Evolutionary conservation across 2,888 invertebrate genomes (phyloP), one percentile per base, ranked within the genome.

Genomic region (Lasioglossum lativentre): DNA sequence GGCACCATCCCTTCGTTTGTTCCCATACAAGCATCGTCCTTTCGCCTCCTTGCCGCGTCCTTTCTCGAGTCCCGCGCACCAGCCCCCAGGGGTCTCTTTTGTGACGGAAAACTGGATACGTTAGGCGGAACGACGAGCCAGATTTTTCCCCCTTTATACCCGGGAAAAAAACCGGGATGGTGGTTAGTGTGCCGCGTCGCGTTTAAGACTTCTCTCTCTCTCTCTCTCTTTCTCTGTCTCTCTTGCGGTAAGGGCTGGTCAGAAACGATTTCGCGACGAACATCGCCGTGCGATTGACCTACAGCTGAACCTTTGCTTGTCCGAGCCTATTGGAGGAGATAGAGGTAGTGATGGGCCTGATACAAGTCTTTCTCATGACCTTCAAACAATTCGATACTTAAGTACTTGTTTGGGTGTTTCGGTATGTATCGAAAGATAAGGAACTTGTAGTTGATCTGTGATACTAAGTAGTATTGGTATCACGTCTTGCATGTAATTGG

Each of bases 1-100:
- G 89, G 89, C 90, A 87, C 84, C 85, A 89, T 90, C 82, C 89
- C 86, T 89, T 83, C 91, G 90, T 91, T 90, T 87, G 88, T 91
- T 86, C 88, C 81, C 82, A 77, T 83, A 81, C 82, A 82, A 47
- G 85, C 88, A 72, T 88, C 80, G 63, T 40, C 80, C 80, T 74
- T 82, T 82, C 73, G 59, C 83, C 81, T 80, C 70, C 83, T 81
- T 83, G 80, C 56, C 56, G 74, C 63, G 47, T 56, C 75, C 77
- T 77, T 72, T 71, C 78, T 72, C 42, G 78, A 79, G 68, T 68
- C 68, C 40, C 68, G 68, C n/a, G 40, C 40, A 63, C 63, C 34
- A 68, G 40, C 83, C 90, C 89, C 75, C 78, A 75, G 84, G 86
- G 77, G 75, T 84, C 84, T 75, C 87, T 87, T 88, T 90, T 85